Evolutionary conservation across 2,888 invertebrate species (phyloP), one percentile per base, ranked within the genome.

Genomic region (Chironomus tentans): DNA sequence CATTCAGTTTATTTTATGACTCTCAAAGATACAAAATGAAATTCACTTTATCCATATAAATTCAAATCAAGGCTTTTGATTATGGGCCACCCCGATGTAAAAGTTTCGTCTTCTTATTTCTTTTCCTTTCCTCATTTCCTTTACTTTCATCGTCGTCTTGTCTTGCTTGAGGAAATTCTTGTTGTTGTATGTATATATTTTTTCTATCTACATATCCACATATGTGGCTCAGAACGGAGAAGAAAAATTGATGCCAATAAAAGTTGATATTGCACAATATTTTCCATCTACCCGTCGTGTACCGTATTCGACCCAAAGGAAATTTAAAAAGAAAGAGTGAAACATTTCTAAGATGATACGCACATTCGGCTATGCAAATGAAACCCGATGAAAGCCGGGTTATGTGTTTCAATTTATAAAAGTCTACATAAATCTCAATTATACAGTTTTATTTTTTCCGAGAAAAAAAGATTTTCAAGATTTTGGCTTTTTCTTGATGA

Each of bases 211-310:
- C 13, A 21, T 65, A 65, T 65, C 21, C 65, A 65, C 65, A 65
- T 22, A 65, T 65, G 65, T 24, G 65, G 21, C 65, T 24, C 21
- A 18, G 13, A 38, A n/a, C 10, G 28, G 46, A 46, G 68, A 68
- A 68, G 68, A 68, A 46, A 68, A 68, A 68, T 68, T 28, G 65
- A 22, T 18, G 18, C 68, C 18, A 68, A 68, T 68, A 68, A 68
- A 68, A 68, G 38, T 68, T 68, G 68, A 68, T 68, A 38, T 68
- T 68, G 68, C 68, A 68, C 28, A 38, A 68, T 68, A 68, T 68
- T 38, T 28, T 68, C 21, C 21, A n/a, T 62, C 22, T 65, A 15
- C 18, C 56, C 18, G n/a, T 56, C 56, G 15, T n/a, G 18, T 18
- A 15, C 18, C 18, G 56, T 18, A n/a, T 56, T 18, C 15, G 18